phyloP scores from a whole-genome alignment of 1,140 invertebrate species.

The Phenacoccus solenopsis region DNA sequence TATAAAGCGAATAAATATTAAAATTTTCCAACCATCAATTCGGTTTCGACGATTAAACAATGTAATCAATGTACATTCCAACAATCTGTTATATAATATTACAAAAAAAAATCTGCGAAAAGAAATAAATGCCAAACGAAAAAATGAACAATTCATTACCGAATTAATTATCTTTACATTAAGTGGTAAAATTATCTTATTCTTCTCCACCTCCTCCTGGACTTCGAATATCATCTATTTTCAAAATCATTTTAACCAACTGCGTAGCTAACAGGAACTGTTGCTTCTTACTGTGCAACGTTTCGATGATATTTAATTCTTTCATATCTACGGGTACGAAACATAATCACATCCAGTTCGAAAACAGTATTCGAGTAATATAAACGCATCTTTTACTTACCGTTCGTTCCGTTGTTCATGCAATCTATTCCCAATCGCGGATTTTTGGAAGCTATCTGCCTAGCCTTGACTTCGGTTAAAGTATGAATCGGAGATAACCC shows the following conservation, averaged over 20 bases:
- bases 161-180: no score
- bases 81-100: background rate
- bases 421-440: slow-evolving; percentile 89
- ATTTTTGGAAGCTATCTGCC: slow-evolving; percentile 76
- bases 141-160: background rate
- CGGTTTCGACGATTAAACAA: background rate
- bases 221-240: slow-evolving; percentile 95
- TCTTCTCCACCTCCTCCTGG: slow-evolving; percentile 39
- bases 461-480: slow-evolving; percentile 81
- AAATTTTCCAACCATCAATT: background rate
- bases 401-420: slow-evolving; percentile 66
- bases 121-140: background rate
- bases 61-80: background rate
- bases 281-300: slow-evolving; percentile 91
- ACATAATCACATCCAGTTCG: no score
- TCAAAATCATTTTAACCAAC: slow-evolving; percentile 98
- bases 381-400: slow-evolving; percentile 33
- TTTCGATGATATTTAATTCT: slow-evolving; percentile 90
- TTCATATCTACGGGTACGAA: slow-evolving; percentile 77
- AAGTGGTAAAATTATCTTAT: background rate
- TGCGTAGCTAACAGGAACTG: slow-evolving; percentile 94
- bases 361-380: background rate
- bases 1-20: no score
- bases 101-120: background rate
- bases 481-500: slow-evolving; percentile 86